These are phyloP conservation scores for Drosophila jambulina DNA, from an alignment of 1,140 invertebrate species.

Conservation along the genomic window DNA sequence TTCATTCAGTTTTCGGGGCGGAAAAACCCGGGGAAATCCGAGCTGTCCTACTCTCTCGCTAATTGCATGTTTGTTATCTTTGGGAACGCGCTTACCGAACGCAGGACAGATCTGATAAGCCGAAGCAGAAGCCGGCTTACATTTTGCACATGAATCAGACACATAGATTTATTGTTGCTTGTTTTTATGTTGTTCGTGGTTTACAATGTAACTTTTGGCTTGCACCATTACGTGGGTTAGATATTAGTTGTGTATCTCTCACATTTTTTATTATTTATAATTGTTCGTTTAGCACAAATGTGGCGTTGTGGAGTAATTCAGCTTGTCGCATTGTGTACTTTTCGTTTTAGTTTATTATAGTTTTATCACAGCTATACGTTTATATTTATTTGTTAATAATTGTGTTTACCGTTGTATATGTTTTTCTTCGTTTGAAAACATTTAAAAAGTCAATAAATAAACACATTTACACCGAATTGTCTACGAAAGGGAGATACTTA, in stretches of 20 bases:
- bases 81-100: conserved; percentile 59
- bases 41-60: conserved; percentile 48
- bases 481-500: conserved; percentile 18
- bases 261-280: conserved; percentile 1
- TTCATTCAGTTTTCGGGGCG: conserved; percentile 71
- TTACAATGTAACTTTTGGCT: conserved; percentile 59
- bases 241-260: conserved; percentile 45
- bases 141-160: conserved; percentile 78
- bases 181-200: conserved; percentile 49
- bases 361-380: conserved; percentile 83
- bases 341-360: conserved; percentile 68
- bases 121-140: conserved; percentile 32
- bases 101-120: conserved; percentile 34
- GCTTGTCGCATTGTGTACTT: conserved; percentile 66
- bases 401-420: conserved; percentile 45
- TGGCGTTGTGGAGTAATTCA: conserved; percentile 54
- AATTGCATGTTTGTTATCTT: conserved; percentile 78
- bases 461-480: conserved; percentile 32
- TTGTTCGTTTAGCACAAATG: conserved; percentile 32
- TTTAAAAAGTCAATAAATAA: conserved; percentile 12
- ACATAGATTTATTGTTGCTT: conserved; percentile 77
- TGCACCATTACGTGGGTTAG: conserved; percentile 56
- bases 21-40: conserved; percentile 73
- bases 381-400: conserved; percentile 70
- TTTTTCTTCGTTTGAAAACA: conserved; percentile 12